phyloP scores from a whole-genome alignment of 2,797 vertebrate genomes.

The Sorex maritimensis region DNA sequence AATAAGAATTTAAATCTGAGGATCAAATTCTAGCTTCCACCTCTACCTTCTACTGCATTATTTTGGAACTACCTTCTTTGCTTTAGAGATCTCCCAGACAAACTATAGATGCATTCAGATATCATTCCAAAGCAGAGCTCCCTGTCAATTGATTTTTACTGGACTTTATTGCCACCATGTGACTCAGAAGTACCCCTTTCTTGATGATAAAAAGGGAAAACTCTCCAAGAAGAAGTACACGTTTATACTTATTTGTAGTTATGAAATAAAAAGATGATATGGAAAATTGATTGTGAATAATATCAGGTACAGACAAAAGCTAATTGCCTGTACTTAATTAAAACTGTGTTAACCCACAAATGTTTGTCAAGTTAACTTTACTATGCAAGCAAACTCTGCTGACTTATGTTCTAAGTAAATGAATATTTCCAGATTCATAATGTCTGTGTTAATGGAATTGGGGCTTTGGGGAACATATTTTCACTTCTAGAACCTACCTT shows the following conservation, averaged over 20 bases:
- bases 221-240: background rate
- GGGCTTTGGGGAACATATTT: slow-evolving; percentile 10
- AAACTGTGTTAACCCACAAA: slow-evolving; percentile 64
- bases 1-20: slow-evolving; percentile 77
- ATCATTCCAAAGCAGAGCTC: slow-evolving; percentile 42
- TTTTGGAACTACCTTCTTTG: slow-evolving; percentile 78
- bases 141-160: slow-evolving; percentile 60
- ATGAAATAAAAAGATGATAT: slow-evolving; percentile 37
- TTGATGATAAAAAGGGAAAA: slow-evolving; percentile 53
- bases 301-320: slow-evolving; percentile 63
- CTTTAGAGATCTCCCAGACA: slow-evolving; percentile 53
- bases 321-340: slow-evolving; percentile 53
- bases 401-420: slow-evolving; percentile 73
- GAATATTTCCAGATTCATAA: slow-evolving; percentile 62
- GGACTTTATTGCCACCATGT: slow-evolving; percentile 41
- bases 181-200: slow-evolving; percentile 20
- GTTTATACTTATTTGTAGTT: slow-evolving; percentile 39
- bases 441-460: slow-evolving; percentile 19
- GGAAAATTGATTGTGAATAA: slow-evolving; percentile 53
- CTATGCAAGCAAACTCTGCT: slow-evolving; percentile 66
- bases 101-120: slow-evolving; percentile 7
- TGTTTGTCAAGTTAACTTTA: slow-evolving; percentile 56
- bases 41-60: slow-evolving; percentile 58
- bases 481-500: background rate
- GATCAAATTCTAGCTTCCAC: slow-evolving; percentile 42